phyloP scores from a whole-genome alignment of 2,888 invertebrate species.

The Cheilosia vulpina region DNA sequence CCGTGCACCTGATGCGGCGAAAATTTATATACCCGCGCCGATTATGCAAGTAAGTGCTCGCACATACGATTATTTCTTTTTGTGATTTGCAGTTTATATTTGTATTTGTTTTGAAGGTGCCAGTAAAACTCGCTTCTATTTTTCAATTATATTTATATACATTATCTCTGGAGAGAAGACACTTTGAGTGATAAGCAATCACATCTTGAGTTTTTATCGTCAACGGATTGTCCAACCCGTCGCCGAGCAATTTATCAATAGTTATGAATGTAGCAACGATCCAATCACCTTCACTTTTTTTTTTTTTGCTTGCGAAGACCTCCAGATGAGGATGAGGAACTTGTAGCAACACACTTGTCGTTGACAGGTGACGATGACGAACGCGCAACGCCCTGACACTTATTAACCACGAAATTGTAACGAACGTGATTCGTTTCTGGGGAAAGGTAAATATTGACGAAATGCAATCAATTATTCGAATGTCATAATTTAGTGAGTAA shows the following conservation, averaged over 20 bases:
- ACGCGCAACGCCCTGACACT: conserved; percentile 21
- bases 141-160: conserved; percentile 11
- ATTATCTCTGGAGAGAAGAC: conserved; percentile 30
- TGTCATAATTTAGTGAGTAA: conserved; percentile 49
- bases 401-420: conserved; percentile 51
- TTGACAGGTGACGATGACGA: conserved; percentile 24
- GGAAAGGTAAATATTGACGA: conserved; percentile 36
- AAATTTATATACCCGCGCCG: conserved; percentile 2
- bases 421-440: conserved; percentile 38
- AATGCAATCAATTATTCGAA: conserved; percentile 36
- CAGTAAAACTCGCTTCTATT: conserved; percentile 14
- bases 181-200: conserved; percentile 54
- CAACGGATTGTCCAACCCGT: not conserved
- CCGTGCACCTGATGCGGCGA: conserved; percentile 23
- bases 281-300: conserved; percentile 15
- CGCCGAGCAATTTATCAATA: conserved; percentile 17
- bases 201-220: conserved; percentile 44
- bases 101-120: conserved; percentile 16
- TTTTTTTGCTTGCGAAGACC: too few species aligned
- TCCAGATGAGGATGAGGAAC: not conserved
- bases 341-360: not conserved
- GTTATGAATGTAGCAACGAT: conserved; percentile 4
- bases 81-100: conserved; percentile 9
- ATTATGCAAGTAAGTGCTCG: conserved; percentile 24
- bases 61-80: not conserved